These are phyloP conservation scores for Bryconaethiops microstoma DNA, from an alignment of 2,797 vertebrate species.

Conservation along the genomic window DNA sequence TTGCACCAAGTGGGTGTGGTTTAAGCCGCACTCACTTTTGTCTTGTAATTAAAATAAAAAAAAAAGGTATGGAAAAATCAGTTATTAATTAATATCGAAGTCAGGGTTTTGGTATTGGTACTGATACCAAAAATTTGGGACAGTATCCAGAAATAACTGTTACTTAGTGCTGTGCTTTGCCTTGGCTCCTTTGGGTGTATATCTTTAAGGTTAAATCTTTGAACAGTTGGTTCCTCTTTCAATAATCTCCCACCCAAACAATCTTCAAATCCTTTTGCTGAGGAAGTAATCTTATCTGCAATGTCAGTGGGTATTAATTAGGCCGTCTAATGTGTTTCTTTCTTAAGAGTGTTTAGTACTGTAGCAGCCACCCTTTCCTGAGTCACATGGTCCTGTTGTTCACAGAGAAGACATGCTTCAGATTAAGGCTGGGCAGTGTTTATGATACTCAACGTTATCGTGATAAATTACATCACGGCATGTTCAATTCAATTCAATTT, in stretches of 20 bases:
- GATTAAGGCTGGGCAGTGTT: neutral
- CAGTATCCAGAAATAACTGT: neutral
- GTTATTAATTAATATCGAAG: too few relatives aligned
- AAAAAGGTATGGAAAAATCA: neutral
- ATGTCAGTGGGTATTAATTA: slow-evolving; percentile 38
- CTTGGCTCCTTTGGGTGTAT: neutral
- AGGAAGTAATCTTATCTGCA: slow-evolving; percentile 38
- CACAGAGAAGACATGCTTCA: neutral
- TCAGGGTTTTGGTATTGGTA: neutral
- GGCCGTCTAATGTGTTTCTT: slow-evolving; percentile 1
- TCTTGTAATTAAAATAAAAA: neutral
- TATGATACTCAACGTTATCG: too few relatives aligned
- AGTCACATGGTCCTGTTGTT: slow-evolving; percentile 4
- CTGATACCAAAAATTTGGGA: neutral
- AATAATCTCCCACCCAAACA: slow-evolving; percentile 29
- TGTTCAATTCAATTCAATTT: too few relatives aligned
- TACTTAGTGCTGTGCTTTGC: neutral
- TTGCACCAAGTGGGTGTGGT: neutral
- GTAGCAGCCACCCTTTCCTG: slow-evolving; percentile 7
- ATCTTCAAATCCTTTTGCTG: slow-evolving; percentile 32
- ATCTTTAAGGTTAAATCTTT: slow-evolving; percentile 21
- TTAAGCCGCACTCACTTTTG: neutral
- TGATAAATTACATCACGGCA: too few relatives aligned
- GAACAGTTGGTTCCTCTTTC: slow-evolving; percentile 15
- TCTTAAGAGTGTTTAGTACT: slow-evolving; percentile 6